phyloP scores from a whole-genome alignment of 2,888 invertebrate genomes.

The Diaphora mendica region DNA sequence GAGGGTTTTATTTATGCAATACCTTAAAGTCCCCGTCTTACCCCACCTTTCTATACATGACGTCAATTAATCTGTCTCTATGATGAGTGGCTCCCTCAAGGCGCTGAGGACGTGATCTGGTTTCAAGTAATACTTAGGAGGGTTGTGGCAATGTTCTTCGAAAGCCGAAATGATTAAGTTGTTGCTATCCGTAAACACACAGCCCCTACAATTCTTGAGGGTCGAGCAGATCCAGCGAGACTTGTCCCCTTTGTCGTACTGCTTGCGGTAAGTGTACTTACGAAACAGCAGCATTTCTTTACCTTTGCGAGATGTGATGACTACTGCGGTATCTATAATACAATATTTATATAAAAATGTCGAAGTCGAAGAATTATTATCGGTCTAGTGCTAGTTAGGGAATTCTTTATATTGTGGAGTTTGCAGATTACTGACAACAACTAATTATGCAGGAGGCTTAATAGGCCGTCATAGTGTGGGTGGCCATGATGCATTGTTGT shows the following conservation, averaged over 20 bases:
- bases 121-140: slow-evolving; percentile 78
- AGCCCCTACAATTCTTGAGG: slow-evolving; percentile 74
- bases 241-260: slow-evolving; percentile 64
- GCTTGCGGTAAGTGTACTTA: slow-evolving; percentile 76
- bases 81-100: slow-evolving; percentile 64
- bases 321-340: slow-evolving; percentile 67
- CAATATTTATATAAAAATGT: background rate
- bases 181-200: slow-evolving; percentile 70
- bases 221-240: slow-evolving; percentile 80
- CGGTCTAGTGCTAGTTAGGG: background rate
- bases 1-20: no score
- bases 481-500: no score
- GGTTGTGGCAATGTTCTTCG: slow-evolving; percentile 73
- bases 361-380: background rate
- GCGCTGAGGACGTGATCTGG: slow-evolving; percentile 72
- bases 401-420: background rate
- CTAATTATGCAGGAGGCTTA: no score
- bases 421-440: background rate
- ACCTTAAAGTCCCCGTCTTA: no score
- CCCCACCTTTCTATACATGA: background rate
- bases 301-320: slow-evolving; percentile 79
- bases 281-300: slow-evolving; percentile 78
- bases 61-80: slow-evolving; percentile 56
- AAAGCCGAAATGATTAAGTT: slow-evolving; percentile 68
- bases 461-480: no score